Conservation (phyloP, 1,140 invertebrate genomes). For the Anastrepha obliqua region DNA sequence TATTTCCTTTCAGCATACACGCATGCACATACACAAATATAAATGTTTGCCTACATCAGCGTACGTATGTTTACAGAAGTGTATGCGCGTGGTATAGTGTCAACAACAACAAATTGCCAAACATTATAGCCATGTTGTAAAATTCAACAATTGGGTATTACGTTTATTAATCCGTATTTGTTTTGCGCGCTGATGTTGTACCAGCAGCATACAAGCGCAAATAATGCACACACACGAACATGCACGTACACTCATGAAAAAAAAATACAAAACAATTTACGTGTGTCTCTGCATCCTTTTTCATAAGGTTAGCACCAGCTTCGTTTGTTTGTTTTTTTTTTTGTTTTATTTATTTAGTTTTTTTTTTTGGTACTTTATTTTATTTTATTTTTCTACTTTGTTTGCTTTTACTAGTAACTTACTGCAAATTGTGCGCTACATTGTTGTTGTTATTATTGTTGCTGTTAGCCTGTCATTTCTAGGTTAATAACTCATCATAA, state of each 20-base stretch:
- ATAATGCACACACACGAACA: background rate
- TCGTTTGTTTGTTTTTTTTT: background rate
- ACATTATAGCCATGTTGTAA: background rate
- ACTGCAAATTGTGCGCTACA: conserved; percentile 36
- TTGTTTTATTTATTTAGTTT: background rate
- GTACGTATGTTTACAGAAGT: too few relatives aligned
- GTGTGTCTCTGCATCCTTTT: background rate
- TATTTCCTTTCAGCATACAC: too few relatives aligned
- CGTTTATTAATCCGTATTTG: conserved; percentile 36
- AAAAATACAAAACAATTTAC: background rate
- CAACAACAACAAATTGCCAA: background rate
- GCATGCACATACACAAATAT: too few relatives aligned
- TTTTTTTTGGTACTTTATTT: background rate
- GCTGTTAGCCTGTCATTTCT: background rate
- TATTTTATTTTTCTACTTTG: background rate
- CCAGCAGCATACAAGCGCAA: background rate
- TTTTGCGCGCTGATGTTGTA: conserved; percentile 17
- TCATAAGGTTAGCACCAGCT: background rate
- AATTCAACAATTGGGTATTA: conserved; percentile 31
- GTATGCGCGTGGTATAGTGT: too few relatives aligned
- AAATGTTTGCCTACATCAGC: too few relatives aligned
- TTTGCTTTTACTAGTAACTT: background rate
- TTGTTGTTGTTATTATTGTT: conserved; percentile 42
- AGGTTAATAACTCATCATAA: conserved; percentile 59
- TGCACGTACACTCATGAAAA: background rate